Conservation (phyloP, 2,888 invertebrate genomes). For the Hybos culiciformis region DNA sequence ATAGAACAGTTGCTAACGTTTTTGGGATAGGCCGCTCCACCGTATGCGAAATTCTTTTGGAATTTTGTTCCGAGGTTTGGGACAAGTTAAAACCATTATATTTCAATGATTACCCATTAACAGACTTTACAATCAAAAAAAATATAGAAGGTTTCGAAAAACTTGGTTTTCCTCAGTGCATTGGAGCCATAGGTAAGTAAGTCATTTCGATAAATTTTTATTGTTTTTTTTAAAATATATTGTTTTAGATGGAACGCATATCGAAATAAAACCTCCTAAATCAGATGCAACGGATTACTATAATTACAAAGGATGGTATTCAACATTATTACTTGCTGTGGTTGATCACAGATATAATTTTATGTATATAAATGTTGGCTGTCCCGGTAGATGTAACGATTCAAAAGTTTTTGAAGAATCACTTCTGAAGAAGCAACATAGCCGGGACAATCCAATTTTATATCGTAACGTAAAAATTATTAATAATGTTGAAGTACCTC, state of each 20-base stretch:
- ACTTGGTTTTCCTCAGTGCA: conserved; percentile 7
- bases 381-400: conserved; percentile 6
- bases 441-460: too few species aligned
- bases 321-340: background rate
- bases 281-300: conserved; percentile 6
- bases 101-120: conserved; percentile 3
- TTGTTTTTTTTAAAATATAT: too few species aligned
- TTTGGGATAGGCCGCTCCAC: conserved; percentile 11
- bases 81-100: background rate
- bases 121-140: background rate
- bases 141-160: conserved; percentile 1
- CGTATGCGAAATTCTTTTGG: too few species aligned
- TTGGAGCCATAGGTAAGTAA: background rate
- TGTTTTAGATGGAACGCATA: conserved; percentile 7
- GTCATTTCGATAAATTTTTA: too few species aligned
- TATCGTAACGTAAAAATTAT: too few species aligned
- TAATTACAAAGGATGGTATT: conserved; percentile 8
- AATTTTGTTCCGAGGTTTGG: conserved; percentile 3
- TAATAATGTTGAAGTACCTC: too few species aligned
- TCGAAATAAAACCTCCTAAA: conserved; percentile 4
- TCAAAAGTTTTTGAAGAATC: conserved; percentile 4
- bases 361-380: conserved; percentile 8
- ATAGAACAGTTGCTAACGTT: conserved; percentile 3
- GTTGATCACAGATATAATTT: conserved; percentile 8
- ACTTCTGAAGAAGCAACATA: background rate